A percentile compares a stretch with the other conserved stretches of the same genome.
These are phyloP conservation scores for Elgaria multicarinata DNA, from an alignment of 2,113 vertebrate species.

Conservation along the genomic window DNA sequence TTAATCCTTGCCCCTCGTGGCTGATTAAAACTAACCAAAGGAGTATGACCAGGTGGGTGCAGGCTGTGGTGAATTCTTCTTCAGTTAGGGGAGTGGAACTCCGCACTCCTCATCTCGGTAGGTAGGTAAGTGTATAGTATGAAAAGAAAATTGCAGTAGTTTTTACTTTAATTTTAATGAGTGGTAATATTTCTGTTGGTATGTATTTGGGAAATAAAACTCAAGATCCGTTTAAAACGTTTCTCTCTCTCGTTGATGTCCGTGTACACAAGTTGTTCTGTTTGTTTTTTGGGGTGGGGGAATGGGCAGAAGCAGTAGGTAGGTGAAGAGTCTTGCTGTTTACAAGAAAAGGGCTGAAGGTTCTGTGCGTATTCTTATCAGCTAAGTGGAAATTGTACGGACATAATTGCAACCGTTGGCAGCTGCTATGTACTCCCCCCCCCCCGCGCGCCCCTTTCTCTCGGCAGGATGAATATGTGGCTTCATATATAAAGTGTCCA, in stretches of 20 bases:
- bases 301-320: neutral
- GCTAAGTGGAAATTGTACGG: slow-evolving; percentile 35
- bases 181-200: slow-evolving; percentile 9
- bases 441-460: neutral
- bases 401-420: slow-evolving; percentile 3
- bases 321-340: neutral
- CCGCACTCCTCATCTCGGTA: neutral
- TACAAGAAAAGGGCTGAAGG: slow-evolving; percentile 45
- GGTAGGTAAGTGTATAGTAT: neutral
- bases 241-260: slow-evolving; percentile 5
- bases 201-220: neutral
- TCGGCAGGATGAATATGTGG: slow-evolving; percentile 33
- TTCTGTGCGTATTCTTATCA: slow-evolving; percentile 33
- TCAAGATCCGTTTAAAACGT: neutral
- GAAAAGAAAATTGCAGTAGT: neutral
- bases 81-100: neutral
- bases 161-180: neutral
- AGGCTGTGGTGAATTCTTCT: neutral
- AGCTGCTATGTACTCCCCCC: neutral
- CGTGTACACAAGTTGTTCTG: neutral
- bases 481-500: neutral
- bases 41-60: too few relatives aligned
- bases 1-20: too few relatives aligned
- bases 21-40: too few relatives aligned
- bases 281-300: slow-evolving; percentile 15